Conservation (phyloP, 1,140 invertebrate genomes). For the Harlomillsia oculata region DNA sequence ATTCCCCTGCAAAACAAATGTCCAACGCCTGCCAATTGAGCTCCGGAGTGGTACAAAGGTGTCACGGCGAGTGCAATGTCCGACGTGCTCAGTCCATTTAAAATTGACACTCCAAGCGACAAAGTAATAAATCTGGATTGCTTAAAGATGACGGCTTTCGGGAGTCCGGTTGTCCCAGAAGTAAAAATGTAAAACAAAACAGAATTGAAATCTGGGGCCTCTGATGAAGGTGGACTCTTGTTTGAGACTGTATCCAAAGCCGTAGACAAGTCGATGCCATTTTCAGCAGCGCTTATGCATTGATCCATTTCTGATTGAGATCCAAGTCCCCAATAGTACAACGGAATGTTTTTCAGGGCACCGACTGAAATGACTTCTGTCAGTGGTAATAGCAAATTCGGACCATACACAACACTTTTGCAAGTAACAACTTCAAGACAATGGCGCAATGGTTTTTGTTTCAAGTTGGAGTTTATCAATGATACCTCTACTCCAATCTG, state of each 20-base stretch:
- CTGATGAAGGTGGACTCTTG: background rate
- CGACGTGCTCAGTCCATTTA: no score
- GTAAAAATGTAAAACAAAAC: constrained; percentile 76
- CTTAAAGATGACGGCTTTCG: constrained; percentile 25
- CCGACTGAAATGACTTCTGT: constrained; percentile 62
- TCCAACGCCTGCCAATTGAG: constrained; percentile 53
- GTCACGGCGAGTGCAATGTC: no score
- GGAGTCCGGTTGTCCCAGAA: constrained; percentile 81
- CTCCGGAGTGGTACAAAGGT: constrained; percentile 59
- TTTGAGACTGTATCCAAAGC: background rate
- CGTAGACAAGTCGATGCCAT: background rate
- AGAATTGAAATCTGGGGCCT: constrained; percentile 49
- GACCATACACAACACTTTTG: constrained; percentile 71
- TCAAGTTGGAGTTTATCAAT: constrained; percentile 78
- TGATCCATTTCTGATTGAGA: background rate
- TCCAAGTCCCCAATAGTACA: background rate
- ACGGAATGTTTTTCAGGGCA: constrained; percentile 48
- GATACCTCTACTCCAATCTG: constrained; percentile 62
- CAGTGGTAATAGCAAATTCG: constrained; percentile 44
- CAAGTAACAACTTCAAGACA: constrained; percentile 69
- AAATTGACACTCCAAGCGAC: no score
- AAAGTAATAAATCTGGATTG: constrained; percentile 42
- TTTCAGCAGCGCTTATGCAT: background rate
- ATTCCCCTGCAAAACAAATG: constrained; percentile 53
- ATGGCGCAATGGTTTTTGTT: constrained; percentile 62